phyloP scores from a whole-genome alignment of 2,113 vertebrate species.

The Sterrhoptilus dennistouni region DNA sequence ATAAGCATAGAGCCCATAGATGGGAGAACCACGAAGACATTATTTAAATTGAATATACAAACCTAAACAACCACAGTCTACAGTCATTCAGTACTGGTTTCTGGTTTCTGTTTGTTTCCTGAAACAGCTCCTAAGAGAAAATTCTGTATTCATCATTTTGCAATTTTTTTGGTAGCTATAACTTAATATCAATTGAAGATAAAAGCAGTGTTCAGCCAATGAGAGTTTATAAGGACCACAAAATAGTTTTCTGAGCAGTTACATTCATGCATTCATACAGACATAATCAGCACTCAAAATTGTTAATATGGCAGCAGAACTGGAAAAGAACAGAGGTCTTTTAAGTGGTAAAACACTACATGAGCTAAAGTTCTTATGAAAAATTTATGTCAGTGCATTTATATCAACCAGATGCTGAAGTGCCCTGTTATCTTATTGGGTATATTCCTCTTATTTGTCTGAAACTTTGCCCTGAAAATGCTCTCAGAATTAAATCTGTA shows the following conservation, averaged over 20 bases:
- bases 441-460: background rate
- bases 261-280: background rate
- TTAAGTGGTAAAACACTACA: background rate
- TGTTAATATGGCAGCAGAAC: background rate
- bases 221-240: background rate
- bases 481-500: background rate
- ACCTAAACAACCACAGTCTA: background rate
- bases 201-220: background rate
- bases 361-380: background rate
- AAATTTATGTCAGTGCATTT: background rate
- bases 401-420: background rate
- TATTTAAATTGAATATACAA: background rate
- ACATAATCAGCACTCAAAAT: background rate
- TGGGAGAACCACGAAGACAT: background rate
- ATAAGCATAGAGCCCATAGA: background rate
- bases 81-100: background rate
- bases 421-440: fast-evolving
- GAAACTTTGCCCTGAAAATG: background rate
- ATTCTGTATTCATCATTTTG: background rate
- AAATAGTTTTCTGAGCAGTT: background rate
- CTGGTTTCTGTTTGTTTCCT: background rate
- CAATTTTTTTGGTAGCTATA: background rate
- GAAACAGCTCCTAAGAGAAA: background rate
- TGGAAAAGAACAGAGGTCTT: background rate
- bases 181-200: background rate